Base-by-base conservation (phyloP, 2,113 vertebrate genomes). In the Ornithorhynchus anatinus region DNA sequence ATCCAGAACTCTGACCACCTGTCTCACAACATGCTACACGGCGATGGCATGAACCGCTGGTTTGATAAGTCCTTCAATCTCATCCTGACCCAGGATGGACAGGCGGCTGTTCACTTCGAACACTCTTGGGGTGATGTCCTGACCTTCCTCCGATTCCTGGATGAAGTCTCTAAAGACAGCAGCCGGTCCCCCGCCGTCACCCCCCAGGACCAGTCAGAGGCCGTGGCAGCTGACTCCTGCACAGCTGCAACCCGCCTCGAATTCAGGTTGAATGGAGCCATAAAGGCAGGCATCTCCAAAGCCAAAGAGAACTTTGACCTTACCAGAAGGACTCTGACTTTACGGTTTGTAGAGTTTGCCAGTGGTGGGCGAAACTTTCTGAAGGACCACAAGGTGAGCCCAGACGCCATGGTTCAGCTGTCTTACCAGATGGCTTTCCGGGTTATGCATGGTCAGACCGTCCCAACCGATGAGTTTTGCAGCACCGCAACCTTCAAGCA, bases 101-200 rank as follows among this genome's bases (percentile, higher is more conserved):
- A 92, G 31, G 91, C 95, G 1, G 94, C 93, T 36, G 59, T 97
- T 33, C 94, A 96, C 72, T 97, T 96, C 61, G 96, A 97, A 78
- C 96, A 97, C 72, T 94, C 96, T 1, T 97, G 96, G 96, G 95
- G 95, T 16, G 96, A 97, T 10, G 94, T 94, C 0, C 94, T 96
- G 7, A 94, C 96, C 5, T 91, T 97, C 20, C 94, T 98, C 5
- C 93, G 96, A 61, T 94, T 97, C 59, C 94, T 92, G 77, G 96
- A 96, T 8, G 96, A 97, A 79, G 69, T 97, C 69, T 96, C 95
- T 72, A 94, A 95, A 80, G 95, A 96, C 36, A 94, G 92, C 6
- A 94, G 89, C 0, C 77, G 86, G 45, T 54, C 69, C 37, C 95
- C 94, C 1, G 79, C 88, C 20, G 72, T 96, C 5, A 85, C 91